Percentiles rank a stretch among this genome's conserved stretches.
Conservation (phyloP, 2,113 vertebrate genomes). For the Neotoma lepida region DNA sequence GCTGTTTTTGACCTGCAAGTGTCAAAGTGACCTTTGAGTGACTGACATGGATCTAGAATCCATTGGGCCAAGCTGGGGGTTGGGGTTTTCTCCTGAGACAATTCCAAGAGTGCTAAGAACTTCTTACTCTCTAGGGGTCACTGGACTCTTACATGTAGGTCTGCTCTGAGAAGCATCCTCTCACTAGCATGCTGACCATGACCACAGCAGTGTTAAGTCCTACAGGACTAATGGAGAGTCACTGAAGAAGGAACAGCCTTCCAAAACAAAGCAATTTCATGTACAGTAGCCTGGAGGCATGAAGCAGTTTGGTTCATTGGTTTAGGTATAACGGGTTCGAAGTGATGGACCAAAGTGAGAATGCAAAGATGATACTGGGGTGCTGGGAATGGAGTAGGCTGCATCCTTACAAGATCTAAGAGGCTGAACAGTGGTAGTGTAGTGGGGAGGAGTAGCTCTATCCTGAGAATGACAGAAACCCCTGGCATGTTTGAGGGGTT, state of each 20-base stretch:
- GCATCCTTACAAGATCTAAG: rapidly evolving
- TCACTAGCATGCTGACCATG: no score
- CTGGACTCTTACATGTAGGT: background rate
- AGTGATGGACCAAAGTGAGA: background rate
- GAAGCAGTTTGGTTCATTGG: background rate
- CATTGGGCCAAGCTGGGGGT: rapidly evolving
- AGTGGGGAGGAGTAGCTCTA: rapidly evolving
- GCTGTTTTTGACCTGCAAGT: background rate
- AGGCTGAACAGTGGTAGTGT: rapidly evolving
- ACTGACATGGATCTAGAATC: background rate
- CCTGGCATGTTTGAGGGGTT: rapidly evolving
- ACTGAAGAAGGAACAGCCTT: background rate
- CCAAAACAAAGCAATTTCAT: rapidly evolving
- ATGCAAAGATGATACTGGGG: no score
- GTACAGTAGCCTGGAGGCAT: background rate
- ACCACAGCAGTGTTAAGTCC: rapidly evolving
- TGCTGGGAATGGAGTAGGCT: rapidly evolving
- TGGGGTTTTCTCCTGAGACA: background rate
- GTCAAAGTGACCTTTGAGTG: background rate
- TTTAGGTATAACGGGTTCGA: no score
- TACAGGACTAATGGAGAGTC: rapidly evolving
- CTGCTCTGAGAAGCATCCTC: background rate
- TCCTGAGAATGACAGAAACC: background rate
- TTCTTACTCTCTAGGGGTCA: background rate
- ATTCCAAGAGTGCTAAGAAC: background rate